These are phyloP conservation scores for Cervus canadensis DNA, from an alignment of 2,113 vertebrate species.

Conservation along the genomic window DNA sequence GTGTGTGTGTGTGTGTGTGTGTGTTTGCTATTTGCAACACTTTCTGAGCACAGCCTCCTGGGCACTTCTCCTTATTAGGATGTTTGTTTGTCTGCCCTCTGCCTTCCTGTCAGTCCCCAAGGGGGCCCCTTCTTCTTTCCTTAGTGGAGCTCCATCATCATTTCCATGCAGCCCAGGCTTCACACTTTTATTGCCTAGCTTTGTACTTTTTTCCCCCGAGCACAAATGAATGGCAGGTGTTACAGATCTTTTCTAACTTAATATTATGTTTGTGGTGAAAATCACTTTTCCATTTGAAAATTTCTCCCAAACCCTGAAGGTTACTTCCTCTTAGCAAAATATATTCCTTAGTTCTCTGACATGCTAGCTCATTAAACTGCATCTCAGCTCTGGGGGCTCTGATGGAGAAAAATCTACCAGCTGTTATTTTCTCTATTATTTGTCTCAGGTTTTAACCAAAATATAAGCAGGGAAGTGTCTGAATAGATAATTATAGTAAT, in stretches of 20 bases:
- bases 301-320: slow-evolving; percentile 2
- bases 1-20: neutral
- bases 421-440: neutral
- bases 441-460: neutral
- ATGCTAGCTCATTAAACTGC: slow-evolving; percentile 43
- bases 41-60: neutral
- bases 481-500: neutral
- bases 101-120: neutral
- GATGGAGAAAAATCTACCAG: neutral
- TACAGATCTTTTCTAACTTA: slow-evolving; percentile 53
- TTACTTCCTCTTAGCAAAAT: slow-evolving; percentile 52
- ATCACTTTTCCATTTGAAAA: slow-evolving; percentile 31
- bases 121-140: neutral
- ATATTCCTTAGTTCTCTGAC: slow-evolving; percentile 32
- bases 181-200: neutral
- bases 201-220: neutral
- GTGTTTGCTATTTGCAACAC: neutral
- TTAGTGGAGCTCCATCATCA: neutral
- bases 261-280: slow-evolving; percentile 38
- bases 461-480: neutral
- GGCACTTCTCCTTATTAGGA: neutral
- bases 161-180: neutral
- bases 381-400: neutral
- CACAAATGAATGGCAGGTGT: slow-evolving; percentile 13
- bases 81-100: neutral